phyloP scores from a whole-genome alignment of 2,888 invertebrate species.

The Pachycephus smyrnensis region DNA sequence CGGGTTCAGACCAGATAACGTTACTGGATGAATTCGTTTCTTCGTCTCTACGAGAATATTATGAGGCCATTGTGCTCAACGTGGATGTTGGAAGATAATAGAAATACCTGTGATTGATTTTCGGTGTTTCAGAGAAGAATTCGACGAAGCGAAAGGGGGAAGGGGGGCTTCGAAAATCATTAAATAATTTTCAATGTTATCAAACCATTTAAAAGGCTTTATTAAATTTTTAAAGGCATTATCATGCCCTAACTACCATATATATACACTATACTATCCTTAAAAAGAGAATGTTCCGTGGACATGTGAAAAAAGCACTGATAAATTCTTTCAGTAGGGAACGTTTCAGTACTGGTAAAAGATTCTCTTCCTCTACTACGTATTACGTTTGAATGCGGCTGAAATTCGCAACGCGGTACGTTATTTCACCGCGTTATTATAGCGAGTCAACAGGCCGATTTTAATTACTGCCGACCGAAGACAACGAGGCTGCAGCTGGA shows the following conservation, averaged over 20 bases:
- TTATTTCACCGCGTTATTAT: conserved; percentile 25
- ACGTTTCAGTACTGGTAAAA: background rate
- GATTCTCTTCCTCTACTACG: background rate
- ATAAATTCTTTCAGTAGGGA: background rate
- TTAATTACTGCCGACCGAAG: conserved; percentile 12
- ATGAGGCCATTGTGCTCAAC: background rate
- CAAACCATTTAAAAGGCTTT: background rate
- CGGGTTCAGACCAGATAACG: background rate
- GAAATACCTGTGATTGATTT: background rate
- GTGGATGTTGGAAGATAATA: background rate
- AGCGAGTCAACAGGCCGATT: conserved; percentile 16
- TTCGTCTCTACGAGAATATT: background rate
- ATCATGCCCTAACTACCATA: background rate
- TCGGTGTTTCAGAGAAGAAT: background rate
- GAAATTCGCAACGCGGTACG: background rate
- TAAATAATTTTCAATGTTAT: background rate
- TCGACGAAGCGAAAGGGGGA: background rate
- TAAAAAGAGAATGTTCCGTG: background rate
- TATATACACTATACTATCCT: background rate
- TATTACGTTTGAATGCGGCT: background rate
- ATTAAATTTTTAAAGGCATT: background rate
- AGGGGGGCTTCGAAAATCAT: background rate
- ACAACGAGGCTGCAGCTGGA: conserved; percentile 7
- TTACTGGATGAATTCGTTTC: background rate
- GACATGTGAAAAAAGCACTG: background rate